These are phyloP conservation scores for Trigoniulus corallinus DNA, from an alignment of 1,140 invertebrate species.

Conservation along the genomic window DNA sequence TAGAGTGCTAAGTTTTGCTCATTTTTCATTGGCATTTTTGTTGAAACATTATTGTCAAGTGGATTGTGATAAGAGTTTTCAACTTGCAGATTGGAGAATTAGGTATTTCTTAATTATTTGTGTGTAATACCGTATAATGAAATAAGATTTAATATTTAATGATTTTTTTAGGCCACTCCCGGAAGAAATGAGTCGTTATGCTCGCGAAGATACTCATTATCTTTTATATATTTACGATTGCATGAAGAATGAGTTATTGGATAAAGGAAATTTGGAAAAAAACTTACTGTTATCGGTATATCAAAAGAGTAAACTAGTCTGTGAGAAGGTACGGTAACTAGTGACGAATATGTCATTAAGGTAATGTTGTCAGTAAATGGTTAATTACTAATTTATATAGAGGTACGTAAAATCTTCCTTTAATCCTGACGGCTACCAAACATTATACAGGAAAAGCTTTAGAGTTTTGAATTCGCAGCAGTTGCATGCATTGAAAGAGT, in stretches of 20 bases:
- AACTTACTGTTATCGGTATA: constrained; percentile 54
- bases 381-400: constrained; percentile 26
- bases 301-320: constrained; percentile 50
- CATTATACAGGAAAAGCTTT: constrained; percentile 56
- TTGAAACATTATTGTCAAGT: constrained; percentile 62
- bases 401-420: constrained; percentile 65
- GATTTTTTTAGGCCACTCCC: constrained; percentile 53
- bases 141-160: not conserved
- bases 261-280: constrained; percentile 43
- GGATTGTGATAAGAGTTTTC: constrained; percentile 71
- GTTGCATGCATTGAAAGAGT: constrained; percentile 55
- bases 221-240: constrained; percentile 79
- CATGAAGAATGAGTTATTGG: constrained; percentile 58
- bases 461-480: constrained; percentile 74
- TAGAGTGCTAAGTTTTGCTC: constrained; percentile 48
- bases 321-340: constrained; percentile 34
- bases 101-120: constrained; percentile 31
- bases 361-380: too few relatives aligned
- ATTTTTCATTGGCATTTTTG: constrained; percentile 59
- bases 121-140: not conserved
- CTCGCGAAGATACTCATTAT: constrained; percentile 88
- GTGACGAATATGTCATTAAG: too few relatives aligned
- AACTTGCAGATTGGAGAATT: constrained; percentile 92
- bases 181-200: constrained; percentile 66
- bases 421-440: constrained; percentile 50